Percentiles rank a stretch among this genome's conserved stretches.
phyloP scores from a whole-genome alignment of 2,888 invertebrate species.

The Diplolepis rosae region DNA sequence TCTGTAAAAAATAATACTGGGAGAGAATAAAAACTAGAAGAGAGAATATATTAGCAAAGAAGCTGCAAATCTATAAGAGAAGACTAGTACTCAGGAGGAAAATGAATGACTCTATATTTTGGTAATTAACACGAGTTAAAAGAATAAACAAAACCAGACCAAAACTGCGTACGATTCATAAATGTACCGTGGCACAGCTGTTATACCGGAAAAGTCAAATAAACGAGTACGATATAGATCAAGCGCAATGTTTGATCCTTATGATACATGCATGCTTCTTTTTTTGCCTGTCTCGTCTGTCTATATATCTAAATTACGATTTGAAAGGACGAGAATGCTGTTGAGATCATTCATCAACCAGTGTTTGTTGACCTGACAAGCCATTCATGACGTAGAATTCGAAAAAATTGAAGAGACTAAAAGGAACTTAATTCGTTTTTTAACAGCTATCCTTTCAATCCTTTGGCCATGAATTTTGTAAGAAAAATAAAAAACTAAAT shows the following conservation, averaged over 20 bases:
- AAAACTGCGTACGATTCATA: conserved; percentile 36
- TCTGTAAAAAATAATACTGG: too few relatives aligned
- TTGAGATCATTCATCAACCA: neutral
- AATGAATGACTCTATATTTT: conserved; percentile 68
- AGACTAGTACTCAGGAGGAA: conserved; percentile 39
- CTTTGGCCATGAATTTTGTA: neutral
- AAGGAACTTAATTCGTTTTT: neutral
- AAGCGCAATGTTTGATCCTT: conserved; percentile 51
- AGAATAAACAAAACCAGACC: conserved; percentile 60
- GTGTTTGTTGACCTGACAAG: conserved; percentile 34
- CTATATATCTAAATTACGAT: neutral
- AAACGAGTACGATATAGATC: conserved; percentile 64
- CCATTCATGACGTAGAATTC: conserved; percentile 1
- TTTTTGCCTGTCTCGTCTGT: conserved; percentile 21
- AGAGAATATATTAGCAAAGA: conserved; percentile 19
- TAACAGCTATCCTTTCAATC: neutral
- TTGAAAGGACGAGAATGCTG: conserved; percentile 9
- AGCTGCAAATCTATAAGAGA: conserved; percentile 31
- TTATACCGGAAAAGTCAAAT: conserved; percentile 58
- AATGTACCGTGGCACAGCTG: conserved; percentile 56
- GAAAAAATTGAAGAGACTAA: neutral
- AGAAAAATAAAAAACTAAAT: neutral
- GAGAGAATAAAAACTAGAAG: conserved; percentile 20
- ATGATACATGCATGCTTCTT: conserved; percentile 34
- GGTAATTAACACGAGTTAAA: conserved; percentile 64